These are phyloP conservation scores for Subanguina moxae DNA, from an alignment of 1,140 invertebrate genomes.

Conservation along the genomic window DNA sequence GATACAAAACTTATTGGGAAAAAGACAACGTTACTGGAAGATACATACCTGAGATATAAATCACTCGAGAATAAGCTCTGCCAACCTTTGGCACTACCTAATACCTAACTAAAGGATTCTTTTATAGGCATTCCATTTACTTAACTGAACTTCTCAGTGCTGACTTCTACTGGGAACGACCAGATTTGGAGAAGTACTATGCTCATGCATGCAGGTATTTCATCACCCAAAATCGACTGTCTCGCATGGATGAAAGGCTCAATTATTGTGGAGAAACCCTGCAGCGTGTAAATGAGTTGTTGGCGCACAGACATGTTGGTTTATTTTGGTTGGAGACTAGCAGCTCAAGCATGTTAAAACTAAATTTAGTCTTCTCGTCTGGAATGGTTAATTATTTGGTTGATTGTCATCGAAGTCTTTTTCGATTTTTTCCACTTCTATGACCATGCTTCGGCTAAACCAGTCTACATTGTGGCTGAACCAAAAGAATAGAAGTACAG, in stretches of 20 bases:
- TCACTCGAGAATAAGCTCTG: too few relatives aligned
- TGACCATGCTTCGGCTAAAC: constrained; percentile 12
- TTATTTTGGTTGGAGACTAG: not conserved
- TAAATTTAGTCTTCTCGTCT: constrained; percentile 31
- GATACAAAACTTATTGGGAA: too few relatives aligned
- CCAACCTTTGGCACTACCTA: too few relatives aligned
- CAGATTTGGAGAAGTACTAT: constrained; percentile 41
- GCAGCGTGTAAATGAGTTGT: not conserved
- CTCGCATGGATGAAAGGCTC: not conserved
- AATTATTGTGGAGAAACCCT: not conserved
- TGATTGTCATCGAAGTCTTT: constrained; percentile 47
- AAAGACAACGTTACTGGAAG: too few relatives aligned
- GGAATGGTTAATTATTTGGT: constrained; percentile 48
- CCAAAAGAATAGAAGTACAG: too few relatives aligned
- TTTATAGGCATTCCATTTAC: constrained; percentile 39
- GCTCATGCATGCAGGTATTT: constrained; percentile 28
- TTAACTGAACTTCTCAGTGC: constrained; percentile 33
- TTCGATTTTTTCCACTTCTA: constrained; percentile 43
- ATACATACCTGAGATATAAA: too few relatives aligned
- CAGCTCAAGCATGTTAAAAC: not conserved
- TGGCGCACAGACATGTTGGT: not conserved
- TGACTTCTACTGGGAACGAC: constrained; percentile 48
- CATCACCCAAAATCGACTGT: constrained; percentile 14
- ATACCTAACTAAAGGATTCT: too few relatives aligned
- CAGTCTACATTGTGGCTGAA: not conserved